A percentile compares a stretch with the other conserved stretches of the same genome.
These are phyloP conservation scores for Triplophysa bombifrons DNA, from an alignment of 2,797 vertebrate genomes.

Conservation along the genomic window DNA sequence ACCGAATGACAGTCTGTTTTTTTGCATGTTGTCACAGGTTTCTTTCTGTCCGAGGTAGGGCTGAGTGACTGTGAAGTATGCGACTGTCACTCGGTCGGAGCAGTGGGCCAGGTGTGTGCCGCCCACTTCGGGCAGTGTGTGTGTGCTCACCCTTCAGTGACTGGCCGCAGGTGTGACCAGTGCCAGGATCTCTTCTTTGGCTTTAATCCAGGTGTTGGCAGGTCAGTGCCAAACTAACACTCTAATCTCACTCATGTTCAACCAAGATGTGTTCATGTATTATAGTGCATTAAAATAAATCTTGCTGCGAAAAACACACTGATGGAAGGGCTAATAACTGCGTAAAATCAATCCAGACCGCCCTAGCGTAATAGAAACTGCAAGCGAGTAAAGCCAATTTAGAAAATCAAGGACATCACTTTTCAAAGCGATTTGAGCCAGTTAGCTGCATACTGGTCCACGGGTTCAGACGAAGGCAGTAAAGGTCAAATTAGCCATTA, in stretches of 20 bases:
- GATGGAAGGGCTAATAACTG: not conserved
- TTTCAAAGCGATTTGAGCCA: conserved; percentile 56
- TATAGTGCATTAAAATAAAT: conserved; percentile 4
- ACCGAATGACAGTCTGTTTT: not conserved
- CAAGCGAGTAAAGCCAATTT: conserved; percentile 39
- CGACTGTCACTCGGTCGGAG: conserved; percentile 82
- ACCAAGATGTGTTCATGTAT: conserved; percentile 26
- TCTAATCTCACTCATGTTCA: conserved; percentile 14
- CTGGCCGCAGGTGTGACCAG: conserved; percentile 82
- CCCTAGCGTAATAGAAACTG: conserved; percentile 2
- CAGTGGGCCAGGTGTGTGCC: conserved; percentile 75
- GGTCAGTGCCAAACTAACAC: conserved; percentile 65
- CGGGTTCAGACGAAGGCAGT: conserved; percentile 64
- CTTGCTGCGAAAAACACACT: not conserved
- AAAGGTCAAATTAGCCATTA: conserved; percentile 79
- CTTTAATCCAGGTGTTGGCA: conserved; percentile 82
- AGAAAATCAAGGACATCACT: conserved; percentile 50
- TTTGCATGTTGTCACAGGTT: conserved; percentile 72
- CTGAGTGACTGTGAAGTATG: conserved; percentile 79
- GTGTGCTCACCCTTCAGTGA: conserved; percentile 80
- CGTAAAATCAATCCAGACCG: not conserved
- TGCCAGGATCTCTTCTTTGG: conserved; percentile 83
- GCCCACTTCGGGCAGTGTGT: conserved; percentile 80
- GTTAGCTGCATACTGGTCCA: conserved; percentile 57
- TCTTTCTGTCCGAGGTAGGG: conserved; percentile 73